Evolutionary conservation across 2,888 invertebrate species (phyloP), one percentile per base, ranked within the genome.

Genomic region (Eurytoma californica): DNA sequence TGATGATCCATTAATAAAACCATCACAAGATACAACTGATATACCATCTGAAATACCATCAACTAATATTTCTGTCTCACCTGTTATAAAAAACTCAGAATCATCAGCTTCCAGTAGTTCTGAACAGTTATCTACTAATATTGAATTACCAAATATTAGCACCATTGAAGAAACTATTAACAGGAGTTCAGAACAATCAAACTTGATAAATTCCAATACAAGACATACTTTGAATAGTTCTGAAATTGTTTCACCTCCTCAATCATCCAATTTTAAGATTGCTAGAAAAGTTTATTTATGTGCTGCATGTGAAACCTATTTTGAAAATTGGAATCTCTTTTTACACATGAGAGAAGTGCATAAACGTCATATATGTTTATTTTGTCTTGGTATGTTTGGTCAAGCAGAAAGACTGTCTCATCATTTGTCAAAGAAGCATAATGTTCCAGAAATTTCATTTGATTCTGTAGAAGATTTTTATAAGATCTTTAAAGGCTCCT

Each of bases 241-340:
- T 14, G 57, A 67, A 63, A 4, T n/a, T 47, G 47, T 30, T 28
- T 24, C 72, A 49, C 1, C 5, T 9, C 7, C 47, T 16, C 79
- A 76, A 65, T n/a, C 73, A 53, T 66, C 81, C 66, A 92, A 92
- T 85, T 93, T 94, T 67, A 92, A 94, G 87, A 93, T 94, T 63
- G 94, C 94, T n/a, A 91, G 95, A 61, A 95, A 95, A 88, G 95
- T 95, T 80, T 96, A 95, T 88, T 91, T 96, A 72, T 96, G 96
- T 88, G 94, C 95, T 16, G 94, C 95, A 0, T 96, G 96, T 89
- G 95, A 94, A 63, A 95, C 95, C 14, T 96, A 96, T 86, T 96
- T 95, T 91, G 95, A 96, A 90, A 95, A 95, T 86, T 96, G 96
- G 95, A 95, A 96, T 90, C 92, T 96, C 80, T 96, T 96, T 88